A percentile compares a stretch with the other conserved stretches of the same genome.
Conservation (phyloP, 2,888 invertebrate species). For the Anarsia innoxiella region DNA sequence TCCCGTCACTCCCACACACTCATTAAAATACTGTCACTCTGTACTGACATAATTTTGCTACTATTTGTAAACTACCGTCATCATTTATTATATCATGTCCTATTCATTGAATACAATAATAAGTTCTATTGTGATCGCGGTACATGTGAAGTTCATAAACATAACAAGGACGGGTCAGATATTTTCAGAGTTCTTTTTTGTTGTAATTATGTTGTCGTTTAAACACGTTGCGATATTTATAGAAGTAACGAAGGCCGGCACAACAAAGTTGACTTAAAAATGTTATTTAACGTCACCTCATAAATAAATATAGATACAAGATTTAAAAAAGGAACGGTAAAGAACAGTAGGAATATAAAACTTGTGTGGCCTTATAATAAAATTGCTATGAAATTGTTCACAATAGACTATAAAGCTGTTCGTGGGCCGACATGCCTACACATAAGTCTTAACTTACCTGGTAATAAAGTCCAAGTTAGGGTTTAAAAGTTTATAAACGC, state of each 20-base stretch:
- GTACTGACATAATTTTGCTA: neutral
- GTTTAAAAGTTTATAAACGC: conserved; percentile 15
- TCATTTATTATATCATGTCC: conserved; percentile 2
- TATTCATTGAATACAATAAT: neutral
- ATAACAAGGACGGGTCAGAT: conserved; percentile 1
- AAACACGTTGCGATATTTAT: conserved; percentile 7
- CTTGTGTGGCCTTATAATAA: conserved; percentile 24
- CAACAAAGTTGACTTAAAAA: conserved; percentile 1
- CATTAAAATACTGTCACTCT: no score
- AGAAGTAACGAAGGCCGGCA: conserved; percentile 1
- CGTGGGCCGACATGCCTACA: conserved; percentile 13
- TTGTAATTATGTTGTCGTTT: conserved; percentile 5
- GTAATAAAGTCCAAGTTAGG: conserved; percentile 34
- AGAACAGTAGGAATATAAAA: conserved; percentile 15
- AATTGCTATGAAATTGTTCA: conserved; percentile 30
- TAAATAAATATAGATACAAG: conserved; percentile 3
- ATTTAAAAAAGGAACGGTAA: conserved; percentile 11
- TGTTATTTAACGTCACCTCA: conserved; percentile 1
- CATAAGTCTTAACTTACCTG: conserved; percentile 34
- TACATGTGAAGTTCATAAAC: neutral
- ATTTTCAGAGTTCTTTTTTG: neutral
- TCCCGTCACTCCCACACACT: no score
- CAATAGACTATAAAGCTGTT: conserved; percentile 43
- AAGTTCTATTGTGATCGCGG: neutral
- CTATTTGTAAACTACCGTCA: conserved; percentile 2